These are phyloP conservation scores for Cebus imitator DNA, from an alignment of 2,113 vertebrate species.

Conservation along the genomic window DNA sequence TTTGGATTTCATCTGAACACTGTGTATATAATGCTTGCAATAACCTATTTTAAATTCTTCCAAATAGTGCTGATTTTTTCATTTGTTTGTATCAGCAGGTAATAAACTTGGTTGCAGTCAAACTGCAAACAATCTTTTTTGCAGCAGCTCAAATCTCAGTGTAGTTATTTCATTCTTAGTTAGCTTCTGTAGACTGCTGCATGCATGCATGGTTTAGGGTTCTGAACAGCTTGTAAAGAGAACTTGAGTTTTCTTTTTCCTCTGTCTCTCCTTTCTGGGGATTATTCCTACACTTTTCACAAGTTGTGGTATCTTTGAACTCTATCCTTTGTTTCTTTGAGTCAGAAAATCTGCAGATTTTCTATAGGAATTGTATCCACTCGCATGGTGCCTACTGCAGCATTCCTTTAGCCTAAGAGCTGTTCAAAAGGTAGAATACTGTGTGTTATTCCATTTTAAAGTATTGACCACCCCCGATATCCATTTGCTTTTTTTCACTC, in stretches of 20 bases:
- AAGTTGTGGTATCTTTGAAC: not conserved
- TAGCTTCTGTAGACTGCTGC: not conserved
- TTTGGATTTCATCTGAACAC: not conserved
- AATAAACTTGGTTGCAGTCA: not conserved
- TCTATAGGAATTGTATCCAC: not conserved
- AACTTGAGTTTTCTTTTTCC: not conserved
- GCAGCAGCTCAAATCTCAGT: not conserved
- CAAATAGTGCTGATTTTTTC: not conserved
- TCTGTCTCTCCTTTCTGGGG: not conserved
- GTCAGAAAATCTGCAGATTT: not conserved
- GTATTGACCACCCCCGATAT: not conserved
- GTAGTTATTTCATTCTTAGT: not conserved
- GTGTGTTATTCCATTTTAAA: not conserved
- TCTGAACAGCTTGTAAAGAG: not conserved
- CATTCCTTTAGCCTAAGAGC: not conserved
- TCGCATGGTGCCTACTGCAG: not conserved
- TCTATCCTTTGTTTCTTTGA: not conserved
- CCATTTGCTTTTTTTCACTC: not conserved
- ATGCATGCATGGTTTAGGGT: not conserved
- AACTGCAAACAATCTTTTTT: not conserved
- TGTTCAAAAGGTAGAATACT: not conserved
- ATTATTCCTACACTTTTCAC: not conserved
- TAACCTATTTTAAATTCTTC: not conserved
- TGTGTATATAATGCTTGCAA: not conserved
- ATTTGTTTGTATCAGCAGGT: not conserved